A percentile compares a stretch with the other conserved stretches of the same genome.
Conservation (phyloP, 1,140 invertebrate species). For the Euglossa dilemma region DNA sequence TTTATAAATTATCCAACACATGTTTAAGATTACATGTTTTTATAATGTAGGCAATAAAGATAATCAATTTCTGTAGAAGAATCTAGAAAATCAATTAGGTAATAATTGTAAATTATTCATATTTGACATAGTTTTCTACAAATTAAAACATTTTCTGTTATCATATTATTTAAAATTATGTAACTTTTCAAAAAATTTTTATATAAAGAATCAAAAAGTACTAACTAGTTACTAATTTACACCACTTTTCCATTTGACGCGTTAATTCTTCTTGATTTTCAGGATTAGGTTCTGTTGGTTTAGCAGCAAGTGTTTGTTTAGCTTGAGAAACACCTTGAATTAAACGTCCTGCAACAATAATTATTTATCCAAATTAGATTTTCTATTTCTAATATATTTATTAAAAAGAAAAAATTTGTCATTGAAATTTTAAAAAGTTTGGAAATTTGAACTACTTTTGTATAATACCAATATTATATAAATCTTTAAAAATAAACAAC, state of each 20-base stretch:
- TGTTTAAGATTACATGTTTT: too few species aligned
- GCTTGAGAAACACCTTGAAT: conserved; percentile 87
- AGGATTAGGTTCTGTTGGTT: conserved; percentile 82
- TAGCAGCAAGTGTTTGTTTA: conserved; percentile 85
- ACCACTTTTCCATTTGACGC: conserved; percentile 86
- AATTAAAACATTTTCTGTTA: too few species aligned
- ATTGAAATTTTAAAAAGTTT: too few species aligned
- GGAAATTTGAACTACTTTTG: too few species aligned
- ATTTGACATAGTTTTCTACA: too few species aligned
- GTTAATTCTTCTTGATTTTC: conserved; percentile 85
- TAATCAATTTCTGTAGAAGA: not conserved
- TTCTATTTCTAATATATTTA: not conserved
- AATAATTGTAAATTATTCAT: too few species aligned
- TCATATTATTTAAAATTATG: not conserved
- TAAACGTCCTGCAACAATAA: conserved; percentile 84
- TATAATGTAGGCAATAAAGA: not conserved
- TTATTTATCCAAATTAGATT: not conserved
- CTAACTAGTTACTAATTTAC: conserved; percentile 86
- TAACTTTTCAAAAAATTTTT: not conserved
- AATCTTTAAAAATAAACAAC: too few species aligned
- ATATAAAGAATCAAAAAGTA: conserved; percentile 54
- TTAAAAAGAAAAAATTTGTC: conserved; percentile 7
- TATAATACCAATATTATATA: too few species aligned
- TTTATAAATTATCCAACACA: too few species aligned
- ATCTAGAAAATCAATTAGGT: not conserved